These are phyloP conservation scores for Neomorphus geoffroyi DNA, from an alignment of 2,797 vertebrate genomes.

Conservation along the genomic window DNA sequence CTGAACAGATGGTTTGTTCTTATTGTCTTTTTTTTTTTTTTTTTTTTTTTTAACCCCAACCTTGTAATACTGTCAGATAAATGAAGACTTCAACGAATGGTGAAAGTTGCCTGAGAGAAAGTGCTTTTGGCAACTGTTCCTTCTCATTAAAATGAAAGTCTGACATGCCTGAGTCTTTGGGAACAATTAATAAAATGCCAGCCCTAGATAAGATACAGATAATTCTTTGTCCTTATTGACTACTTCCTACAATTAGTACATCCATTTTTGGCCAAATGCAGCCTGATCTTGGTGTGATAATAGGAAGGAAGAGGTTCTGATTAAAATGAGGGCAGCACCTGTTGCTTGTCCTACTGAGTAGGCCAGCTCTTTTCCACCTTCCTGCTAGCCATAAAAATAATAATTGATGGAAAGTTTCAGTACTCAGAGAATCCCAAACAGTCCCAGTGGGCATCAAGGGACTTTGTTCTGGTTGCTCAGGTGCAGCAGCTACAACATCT, in stretches of 20 bases:
- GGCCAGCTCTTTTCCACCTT: not conserved
- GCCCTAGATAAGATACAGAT: slow-evolving; percentile 40
- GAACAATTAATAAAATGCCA: slow-evolving; percentile 36
- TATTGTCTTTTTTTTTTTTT: not conserved
- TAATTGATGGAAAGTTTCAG: not conserved
- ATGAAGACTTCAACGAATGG: not conserved
- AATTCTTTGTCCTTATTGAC: slow-evolving; percentile 32
- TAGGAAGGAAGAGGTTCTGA: not conserved
- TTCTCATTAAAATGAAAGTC: slow-evolving; percentile 28
- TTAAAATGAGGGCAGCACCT: not conserved
- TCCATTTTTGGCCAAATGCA: not conserved
- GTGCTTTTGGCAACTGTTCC: slow-evolving; percentile 25
- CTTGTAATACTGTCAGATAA: slow-evolving; percentile 29
- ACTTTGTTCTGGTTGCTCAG: not conserved
- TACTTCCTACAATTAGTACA: not conserved
- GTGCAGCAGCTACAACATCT: not conserved
- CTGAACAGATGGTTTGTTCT: not conserved
- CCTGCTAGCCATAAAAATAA: not conserved
- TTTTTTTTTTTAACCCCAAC: not conserved
- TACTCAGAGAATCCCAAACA: not conserved
- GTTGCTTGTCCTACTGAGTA: not conserved
- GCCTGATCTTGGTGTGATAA: not conserved
- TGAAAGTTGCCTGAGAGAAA: slow-evolving; percentile 22
- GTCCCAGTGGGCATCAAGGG: not conserved
- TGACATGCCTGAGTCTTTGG: slow-evolving; percentile 31